Evolutionary conservation across 2,113 vertebrate genomes (phyloP), one percentile per base, ranked within the genome.

Genomic region (Tetrax tetrax): DNA sequence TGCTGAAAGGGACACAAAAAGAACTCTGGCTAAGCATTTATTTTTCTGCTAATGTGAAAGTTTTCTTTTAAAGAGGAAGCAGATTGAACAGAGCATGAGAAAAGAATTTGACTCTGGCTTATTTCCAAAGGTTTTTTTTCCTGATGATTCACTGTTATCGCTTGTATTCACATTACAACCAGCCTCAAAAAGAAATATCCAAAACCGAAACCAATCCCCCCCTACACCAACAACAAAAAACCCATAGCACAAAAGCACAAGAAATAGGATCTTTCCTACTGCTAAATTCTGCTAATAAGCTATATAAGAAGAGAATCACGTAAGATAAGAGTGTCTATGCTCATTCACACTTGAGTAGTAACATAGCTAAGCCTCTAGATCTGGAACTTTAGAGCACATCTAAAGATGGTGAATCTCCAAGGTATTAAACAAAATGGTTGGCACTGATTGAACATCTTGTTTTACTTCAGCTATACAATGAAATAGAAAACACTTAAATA

Each of bases 221-320:
- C 61, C 78, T 60, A 85, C 90, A 91, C 87, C 70, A 90, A 89
- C 72, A 94, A 89, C 87, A 95, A 94, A 96, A 95, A 96, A 35
- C 12, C 43, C 56, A 37, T n/a, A 57, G 69, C 77, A 95, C 94
- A 93, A 92, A 94, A 92, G 94, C 69, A 57, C 77, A 65, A 93
- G 86, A 95, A 95, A 89, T 61, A 76, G 50, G 69, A 81, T 87
- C 77, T 83, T 94, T 95, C 59, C 83, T 83, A 94, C 97, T 83
- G 89, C 93, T 96, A 93, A 97, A 94, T 90, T 95, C 96, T 97
- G 89, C 96, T 97, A 97, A 97, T 97, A 97, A 97, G 95, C 90
- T 87, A 87, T 89, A 75, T 72, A 70, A 72, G 87, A 92, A 86
- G 60, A 94, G 53, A 89, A 85, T 72, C 37, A 51, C 1, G 6